Evolutionary conservation across 2,113 vertebrate genomes (phyloP).

Genomic region (Shinisaurus crocodilurus): DNA sequence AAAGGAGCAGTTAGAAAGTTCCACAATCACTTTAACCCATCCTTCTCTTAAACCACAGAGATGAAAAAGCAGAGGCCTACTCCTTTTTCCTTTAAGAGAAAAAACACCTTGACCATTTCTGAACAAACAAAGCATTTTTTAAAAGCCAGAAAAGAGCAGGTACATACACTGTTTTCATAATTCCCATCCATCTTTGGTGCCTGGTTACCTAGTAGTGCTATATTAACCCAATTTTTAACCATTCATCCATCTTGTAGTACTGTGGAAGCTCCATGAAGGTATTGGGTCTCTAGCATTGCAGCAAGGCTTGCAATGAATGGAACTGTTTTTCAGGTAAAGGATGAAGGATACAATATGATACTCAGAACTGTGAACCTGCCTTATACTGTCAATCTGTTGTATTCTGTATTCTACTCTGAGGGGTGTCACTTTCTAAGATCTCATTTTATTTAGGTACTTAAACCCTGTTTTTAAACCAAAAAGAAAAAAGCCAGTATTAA

Average conservation of each 20-base stretch:
- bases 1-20: slow-evolving; percentile 51
- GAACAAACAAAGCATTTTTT: neutral
- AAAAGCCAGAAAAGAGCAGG: neutral
- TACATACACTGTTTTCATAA: neutral
- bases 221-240: neutral
- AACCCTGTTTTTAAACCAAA: neutral
- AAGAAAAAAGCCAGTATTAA: neutral
- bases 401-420: neutral
- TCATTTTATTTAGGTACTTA: neutral
- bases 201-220: neutral
- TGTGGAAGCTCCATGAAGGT: slow-evolving; percentile 59
- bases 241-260: neutral
- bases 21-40: slow-evolving; percentile 5
- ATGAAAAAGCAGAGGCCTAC: neutral
- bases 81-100: neutral
- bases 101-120: slow-evolving; percentile 8
- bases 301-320: neutral
- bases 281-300: slow-evolving; percentile 50
- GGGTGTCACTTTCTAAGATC: neutral
- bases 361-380: neutral
- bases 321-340: slow-evolving; percentile 33
- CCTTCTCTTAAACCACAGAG: slow-evolving; percentile 7
- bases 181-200: slow-evolving; percentile 44
- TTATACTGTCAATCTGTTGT: neutral
- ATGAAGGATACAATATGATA: slow-evolving; percentile 13